These are phyloP conservation scores for Amphiprion clarkii DNA, from an alignment of 2,797 vertebrate genomes.

Conservation along the genomic window DNA sequence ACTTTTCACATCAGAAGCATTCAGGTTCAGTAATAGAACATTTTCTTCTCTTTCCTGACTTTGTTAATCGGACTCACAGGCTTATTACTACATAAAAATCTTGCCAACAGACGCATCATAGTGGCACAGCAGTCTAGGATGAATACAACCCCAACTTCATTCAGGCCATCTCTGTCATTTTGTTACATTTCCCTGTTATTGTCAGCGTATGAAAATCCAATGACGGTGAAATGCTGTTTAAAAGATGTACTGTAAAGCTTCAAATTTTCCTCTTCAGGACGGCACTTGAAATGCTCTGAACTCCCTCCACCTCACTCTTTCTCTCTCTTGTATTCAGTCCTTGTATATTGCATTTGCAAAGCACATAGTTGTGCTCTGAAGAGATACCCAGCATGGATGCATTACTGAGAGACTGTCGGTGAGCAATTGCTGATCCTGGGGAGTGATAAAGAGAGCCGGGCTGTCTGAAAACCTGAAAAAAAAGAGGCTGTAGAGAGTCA, in stretches of 20 bases:
- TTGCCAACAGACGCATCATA: constrained; percentile 1
- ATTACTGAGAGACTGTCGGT: constrained; percentile 85
- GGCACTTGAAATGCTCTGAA: constrained; percentile 58
- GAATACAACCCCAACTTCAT: neutral
- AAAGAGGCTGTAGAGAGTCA: constrained; percentile 73
- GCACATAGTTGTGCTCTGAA: constrained; percentile 73
- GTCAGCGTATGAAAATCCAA: neutral
- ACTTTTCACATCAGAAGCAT: neutral
- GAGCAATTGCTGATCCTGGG: constrained; percentile 86
- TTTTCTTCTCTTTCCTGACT: constrained; percentile 17
- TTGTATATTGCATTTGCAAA: constrained; percentile 80
- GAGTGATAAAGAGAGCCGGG: constrained; percentile 82
- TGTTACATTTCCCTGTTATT: neutral
- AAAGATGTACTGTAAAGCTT: constrained; percentile 25
- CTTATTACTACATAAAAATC: constrained; percentile 27
- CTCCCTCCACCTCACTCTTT: constrained; percentile 20
- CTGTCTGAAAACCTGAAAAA: constrained; percentile 81
- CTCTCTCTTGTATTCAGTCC: constrained; percentile 64
- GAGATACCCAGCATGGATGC: constrained; percentile 80
- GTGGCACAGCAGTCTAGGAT: neutral
- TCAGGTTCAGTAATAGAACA: neutral
- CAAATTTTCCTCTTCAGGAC: constrained; percentile 24
- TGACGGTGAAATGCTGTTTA: constrained; percentile 32
- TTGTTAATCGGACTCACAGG: constrained; percentile 15
- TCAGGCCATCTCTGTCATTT: neutral